Base-by-base conservation (phyloP, 1,140 invertebrate species). In the Globodera rostochiensis region DNA sequence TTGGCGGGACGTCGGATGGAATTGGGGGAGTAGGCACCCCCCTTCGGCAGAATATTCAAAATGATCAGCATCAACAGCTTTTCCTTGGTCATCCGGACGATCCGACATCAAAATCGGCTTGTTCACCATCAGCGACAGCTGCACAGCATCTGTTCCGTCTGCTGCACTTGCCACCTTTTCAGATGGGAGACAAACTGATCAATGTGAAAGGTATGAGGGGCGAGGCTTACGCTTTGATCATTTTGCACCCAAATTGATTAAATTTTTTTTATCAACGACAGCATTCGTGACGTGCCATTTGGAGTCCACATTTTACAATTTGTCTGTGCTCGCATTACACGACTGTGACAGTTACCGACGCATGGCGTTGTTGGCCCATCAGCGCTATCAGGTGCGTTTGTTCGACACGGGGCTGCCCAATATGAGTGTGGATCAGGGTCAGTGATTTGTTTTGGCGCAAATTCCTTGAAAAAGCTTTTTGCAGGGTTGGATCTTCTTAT, bases 331-430 rank as follows among this genome's bases (percentile, higher is more conserved):
- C 50, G 96, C 97, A 21, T 91, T 98, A 21, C 96, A 98, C 87
- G 96, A 99, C 91, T 98, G 96, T 95, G 95, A 95, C 90, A 97
- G 95, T 0, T 98, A 98, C 90, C 94, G 94, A 57, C 95, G 96
- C 90, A 99, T 99, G 97, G 93, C 96, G 83, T 93, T 94, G 87
- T 92, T 98, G 88, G 97, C 96, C 2, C 92, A 93, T 86, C 93
- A 95, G 74, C 95, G 96, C 89, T 94, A 95, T 87, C 93, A 93
- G 57, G 89, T 99, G 50, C 91, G 93, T 25, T 21, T 84, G 57
- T 92, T 95, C 4, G 94, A 97, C 88, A 94, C 96, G 88, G 94
- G 96, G 90, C 91, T 99, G 64, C 97, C 97, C 9, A 96, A 95
- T 86, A 96, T 98, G 91, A 97, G 95, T 4, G 91, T 99, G 66